Base-by-base conservation (phyloP, 2,888 invertebrate species). In the Neocrepidodera transversa region DNA sequence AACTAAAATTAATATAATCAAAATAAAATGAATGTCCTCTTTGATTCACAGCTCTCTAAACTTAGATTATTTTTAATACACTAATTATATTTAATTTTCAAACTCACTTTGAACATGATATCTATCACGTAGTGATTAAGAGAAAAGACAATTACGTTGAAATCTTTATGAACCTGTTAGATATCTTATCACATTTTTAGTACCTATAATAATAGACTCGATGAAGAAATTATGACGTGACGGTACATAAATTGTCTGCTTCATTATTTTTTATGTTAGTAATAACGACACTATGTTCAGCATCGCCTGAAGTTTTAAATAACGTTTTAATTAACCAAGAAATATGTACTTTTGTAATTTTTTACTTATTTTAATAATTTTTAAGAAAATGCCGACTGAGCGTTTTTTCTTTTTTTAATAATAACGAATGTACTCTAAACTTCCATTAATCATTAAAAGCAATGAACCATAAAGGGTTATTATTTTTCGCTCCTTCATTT, bases 361-460 rank as follows among this genome's bases (percentile, higher is more conserved):
- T n/a, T n/a, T n/a, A n/a, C n/a, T n/a, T n/a, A n/a, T n/a, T n/a
- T n/a, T n/a, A n/a, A n/a, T n/a, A n/a, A n/a, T n/a, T n/a, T n/a
- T n/a, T n/a, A n/a, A n/a, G n/a, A n/a, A n/a, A n/a, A n/a, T n/a
- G n/a, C n/a, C n/a, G n/a, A n/a, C n/a, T n/a, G n/a, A n/a, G n/a
- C n/a, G n/a, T n/a, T n/a, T n/a, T n/a, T n/a, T n/a, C n/a, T n/a
- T n/a, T n/a, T n/a, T n/a, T n/a, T n/a, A n/a, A n/a, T n/a, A n/a
- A n/a, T n/a, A n/a, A n/a, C n/a, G n/a, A 49, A 18, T 20, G 18
- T 18, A 23, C 32, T 49, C 7, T 18, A 10, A 5, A 32, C 8
- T 14, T 30, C 18, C 47, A 47, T 47, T 47, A 47, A 47, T 47
- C 32, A 47, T 16, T 30, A 11, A 26, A 16, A 17, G 30, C 47